Evolutionary conservation across 2,113 vertebrate species (phyloP), one percentile per base, ranked within the genome.

Genomic region (Charadrius vociferus): DNA sequence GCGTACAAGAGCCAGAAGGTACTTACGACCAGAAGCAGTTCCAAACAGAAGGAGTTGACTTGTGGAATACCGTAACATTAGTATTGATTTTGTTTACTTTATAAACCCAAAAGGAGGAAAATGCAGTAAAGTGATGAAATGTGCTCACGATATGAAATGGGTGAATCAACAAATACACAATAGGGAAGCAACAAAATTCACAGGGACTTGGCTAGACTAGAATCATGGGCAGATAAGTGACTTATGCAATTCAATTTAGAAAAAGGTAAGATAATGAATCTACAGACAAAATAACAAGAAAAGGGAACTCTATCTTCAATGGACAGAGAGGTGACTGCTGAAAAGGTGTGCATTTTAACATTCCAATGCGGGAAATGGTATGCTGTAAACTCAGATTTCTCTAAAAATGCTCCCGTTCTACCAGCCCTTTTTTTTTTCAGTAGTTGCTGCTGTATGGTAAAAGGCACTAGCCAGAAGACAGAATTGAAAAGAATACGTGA

Each of bases 11-110:
- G 52, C 55, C 88, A 94, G 68, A 67, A 86, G 52, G 45, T 81
- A 37, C 36, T 90, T 88, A 62, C 3, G 63, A 88, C 37, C 37
- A 22, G 43, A 55, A 88, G 88, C 73, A 59, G 53, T 43, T 79
- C 91, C 78, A 74, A 85, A 56, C 4, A 10, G 81, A 95, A 72
- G 85, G 73, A 94, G 87, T 81, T 77, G 91, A 90, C 90, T 87
- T 84, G 81, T 80, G 84, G 79, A 86, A 32, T 62, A 49, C 84
- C 14, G 2, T 53, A 90, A 86, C 37, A 34, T 90, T 66, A 71
- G 91, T 96, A 98, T 96, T 97, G 97, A 98, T 98, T 96, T 86
- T 92, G 84, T 95, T 97, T 93, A 74, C 67, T 95, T 94, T 89
- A 94, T 86, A 95, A 94, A 91, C 61, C 65, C 72, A 47, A 87